Evolutionary conservation across 2,888 invertebrate species (phyloP), one percentile per base, ranked within the genome.

Genomic region (Cremastinae sp.): DNA sequence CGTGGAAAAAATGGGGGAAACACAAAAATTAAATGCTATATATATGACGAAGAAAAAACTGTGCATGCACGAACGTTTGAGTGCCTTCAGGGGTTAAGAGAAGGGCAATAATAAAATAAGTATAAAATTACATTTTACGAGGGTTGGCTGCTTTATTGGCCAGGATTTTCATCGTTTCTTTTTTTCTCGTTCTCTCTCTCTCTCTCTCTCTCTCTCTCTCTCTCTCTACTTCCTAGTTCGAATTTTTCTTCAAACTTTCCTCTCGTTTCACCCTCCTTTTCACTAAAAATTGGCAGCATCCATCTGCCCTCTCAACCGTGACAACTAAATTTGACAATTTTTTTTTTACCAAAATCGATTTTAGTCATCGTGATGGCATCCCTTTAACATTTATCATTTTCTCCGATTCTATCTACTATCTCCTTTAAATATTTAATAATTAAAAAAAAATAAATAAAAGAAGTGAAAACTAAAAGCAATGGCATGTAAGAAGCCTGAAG

Each of bases 121-220:
- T 84, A 84, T 84, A 84, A 84, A 85, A 82, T 84, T 83, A 81
- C 80, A 79, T 81, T 84, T 84, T 83, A 84, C 82, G 85, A 79
- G 74, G 78, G 75, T 70, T 76, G 74, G 72, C 68, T 73, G 68
- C 81, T 80, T 84, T 86, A 85, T 82, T 83, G 82, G 76, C 76
- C 69, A 69, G 79, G 71, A 74, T 64, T 82, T 80, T 79, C 71
- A 16, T 54, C 38, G 61, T 72, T 51, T 54, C 66, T 51, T 54
- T 34, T 36, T 22, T 47, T 51, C 10, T 12, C 4, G 22, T 10
- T 16, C 16, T 56, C 49, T 16, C 18, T 20, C 34, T 18, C 38
- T 36, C 58, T 36, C 49, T 20, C 47, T n/a, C n/a, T 22, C 53
- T 22, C 36, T 20, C 47, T 45, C 36, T 14, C 36, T 28, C 22